Evolutionary conservation across 2,797 vertebrate genomes (phyloP).

Genomic region (Denticeps clupeoides): DNA sequence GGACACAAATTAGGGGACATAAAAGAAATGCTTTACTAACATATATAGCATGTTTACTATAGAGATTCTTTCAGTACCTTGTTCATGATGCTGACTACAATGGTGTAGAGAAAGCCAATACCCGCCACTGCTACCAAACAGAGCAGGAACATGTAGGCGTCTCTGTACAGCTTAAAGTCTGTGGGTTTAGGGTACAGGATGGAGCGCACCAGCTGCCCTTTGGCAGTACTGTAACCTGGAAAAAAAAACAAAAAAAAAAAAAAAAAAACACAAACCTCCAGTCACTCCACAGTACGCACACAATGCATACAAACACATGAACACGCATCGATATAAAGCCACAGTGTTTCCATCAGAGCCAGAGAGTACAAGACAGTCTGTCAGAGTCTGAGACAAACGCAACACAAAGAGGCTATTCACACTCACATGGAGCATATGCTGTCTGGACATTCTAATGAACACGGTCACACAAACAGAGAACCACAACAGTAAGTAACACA

Average conservation of each 20-base stretch:
- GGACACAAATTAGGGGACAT: no score
- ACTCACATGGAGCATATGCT: neutral
- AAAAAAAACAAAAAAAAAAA: neutral
- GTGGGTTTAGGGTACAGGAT: slow-evolving; percentile 96
- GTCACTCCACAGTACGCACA: neutral
- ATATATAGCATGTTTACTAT: no score
- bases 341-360: no score
- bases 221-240: slow-evolving; percentile 88
- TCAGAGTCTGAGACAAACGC: neutral
- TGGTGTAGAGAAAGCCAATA: slow-evolving; percentile 85
- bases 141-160: slow-evolving; percentile 89
- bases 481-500: no score
- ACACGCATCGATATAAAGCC: no score
- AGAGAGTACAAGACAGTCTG: no score
- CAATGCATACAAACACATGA: neutral
- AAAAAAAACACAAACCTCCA: neutral
- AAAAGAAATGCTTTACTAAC: no score
- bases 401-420: neutral
- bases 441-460: neutral
- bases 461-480: neutral
- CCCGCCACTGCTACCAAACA: slow-evolving; percentile 89
- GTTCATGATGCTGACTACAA: slow-evolving; percentile 78
- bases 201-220: slow-evolving; percentile 92
- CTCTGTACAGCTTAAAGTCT: slow-evolving; percentile 95
- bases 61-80: slow-evolving; percentile 55